phyloP scores from a whole-genome alignment of 2,797 vertebrate genomes.

The Pangasius macronema region DNA sequence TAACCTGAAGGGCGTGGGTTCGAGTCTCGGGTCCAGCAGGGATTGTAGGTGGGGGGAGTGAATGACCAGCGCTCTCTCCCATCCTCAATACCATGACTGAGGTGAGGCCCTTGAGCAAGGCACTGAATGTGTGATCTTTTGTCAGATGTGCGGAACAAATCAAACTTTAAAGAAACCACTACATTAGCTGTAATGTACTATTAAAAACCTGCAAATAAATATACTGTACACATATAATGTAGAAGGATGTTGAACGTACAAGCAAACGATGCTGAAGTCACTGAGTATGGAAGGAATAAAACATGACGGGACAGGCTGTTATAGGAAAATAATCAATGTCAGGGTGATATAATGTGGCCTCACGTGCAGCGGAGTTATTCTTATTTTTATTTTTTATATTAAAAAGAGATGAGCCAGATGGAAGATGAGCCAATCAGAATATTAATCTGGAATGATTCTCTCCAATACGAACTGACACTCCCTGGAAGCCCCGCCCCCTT shows the following conservation, averaged over 20 bases:
- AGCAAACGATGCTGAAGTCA: background rate
- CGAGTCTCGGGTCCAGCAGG: too few species aligned
- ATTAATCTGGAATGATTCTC: background rate
- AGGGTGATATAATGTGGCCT: background rate
- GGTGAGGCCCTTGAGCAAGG: too few species aligned
- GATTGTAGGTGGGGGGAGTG: too few species aligned
- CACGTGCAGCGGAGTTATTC: background rate
- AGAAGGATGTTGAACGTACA: background rate
- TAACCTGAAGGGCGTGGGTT: too few species aligned
- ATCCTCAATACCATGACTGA: too few species aligned
- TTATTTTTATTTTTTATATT: background rate
- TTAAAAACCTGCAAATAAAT: background rate
- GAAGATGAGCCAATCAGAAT: background rate
- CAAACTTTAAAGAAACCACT: background rate
- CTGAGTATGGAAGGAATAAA: background rate
- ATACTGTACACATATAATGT: background rate
- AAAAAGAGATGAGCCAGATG: background rate
- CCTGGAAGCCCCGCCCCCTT: background rate
- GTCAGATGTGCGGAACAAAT: background rate
- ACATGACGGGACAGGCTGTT: background rate
- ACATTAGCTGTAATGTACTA: background rate
- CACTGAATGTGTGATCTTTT: background rate
- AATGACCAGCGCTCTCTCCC: too few species aligned
- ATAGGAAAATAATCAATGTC: background rate
- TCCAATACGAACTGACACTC: background rate